Evolutionary conservation across 2,888 invertebrate genomes (phyloP).

Genomic region (Psococerastis gibbosa): DNA sequence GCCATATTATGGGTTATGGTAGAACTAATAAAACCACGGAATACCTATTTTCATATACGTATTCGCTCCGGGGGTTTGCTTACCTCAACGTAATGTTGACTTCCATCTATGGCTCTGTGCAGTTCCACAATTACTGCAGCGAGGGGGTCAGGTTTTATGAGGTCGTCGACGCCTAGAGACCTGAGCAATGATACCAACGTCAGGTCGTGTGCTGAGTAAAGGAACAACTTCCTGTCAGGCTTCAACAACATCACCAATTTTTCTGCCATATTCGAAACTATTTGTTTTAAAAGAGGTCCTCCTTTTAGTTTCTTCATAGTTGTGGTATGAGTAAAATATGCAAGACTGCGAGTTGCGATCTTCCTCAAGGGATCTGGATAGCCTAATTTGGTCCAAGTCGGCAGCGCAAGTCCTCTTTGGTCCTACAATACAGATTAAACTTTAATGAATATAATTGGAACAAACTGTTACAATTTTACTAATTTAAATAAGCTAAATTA

Average conservation of each 20-base stretch:
- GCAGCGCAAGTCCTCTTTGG: background rate
- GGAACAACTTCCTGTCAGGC: conserved; percentile 38
- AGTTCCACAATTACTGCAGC: conserved; percentile 24
- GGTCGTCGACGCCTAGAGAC: conserved; percentile 35
- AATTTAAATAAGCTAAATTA: no score
- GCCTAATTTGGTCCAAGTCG: conserved; percentile 10
- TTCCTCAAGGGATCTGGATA: conserved; percentile 13
- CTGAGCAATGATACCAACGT: conserved; percentile 57
- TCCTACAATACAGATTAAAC: no score
- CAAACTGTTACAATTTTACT: no score
- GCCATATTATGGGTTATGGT: no score
- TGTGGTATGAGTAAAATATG: conserved; percentile 8
- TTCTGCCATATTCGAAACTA: conserved; percentile 23
- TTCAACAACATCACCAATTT: conserved; percentile 21
- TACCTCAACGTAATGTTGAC: conserved; percentile 40
- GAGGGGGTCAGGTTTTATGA: conserved; percentile 23
- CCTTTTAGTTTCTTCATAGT: conserved; percentile 14
- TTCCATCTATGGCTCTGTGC: conserved; percentile 20
- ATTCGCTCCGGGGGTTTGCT: no score
- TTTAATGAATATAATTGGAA: no score
- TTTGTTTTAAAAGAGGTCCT: conserved; percentile 24
- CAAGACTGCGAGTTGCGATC: conserved; percentile 14
- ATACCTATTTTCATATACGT: no score
- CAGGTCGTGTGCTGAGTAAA: conserved; percentile 68
- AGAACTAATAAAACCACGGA: no score